A percentile compares a stretch with the other conserved stretches of the same genome.
Conservation (phyloP, 2,797 vertebrate genomes). For the Gymnodraco acuticeps region DNA sequence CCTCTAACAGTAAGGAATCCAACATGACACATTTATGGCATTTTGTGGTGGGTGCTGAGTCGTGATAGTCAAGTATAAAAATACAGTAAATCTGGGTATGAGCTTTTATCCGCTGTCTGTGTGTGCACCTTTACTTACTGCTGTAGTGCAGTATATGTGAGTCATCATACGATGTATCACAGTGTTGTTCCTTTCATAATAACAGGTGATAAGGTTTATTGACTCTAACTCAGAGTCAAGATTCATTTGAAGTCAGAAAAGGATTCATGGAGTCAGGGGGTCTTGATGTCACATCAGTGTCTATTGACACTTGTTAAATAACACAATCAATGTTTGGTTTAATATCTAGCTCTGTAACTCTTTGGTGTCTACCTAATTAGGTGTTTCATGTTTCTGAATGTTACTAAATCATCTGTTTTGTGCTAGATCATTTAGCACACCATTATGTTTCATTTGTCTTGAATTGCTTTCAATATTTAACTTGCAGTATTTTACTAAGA, state of each 20-base stretch:
- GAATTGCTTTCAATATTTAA: constrained; percentile 27
- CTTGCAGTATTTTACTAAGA: constrained; percentile 8
- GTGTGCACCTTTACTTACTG: constrained; percentile 43
- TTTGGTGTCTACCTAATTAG: constrained; percentile 47
- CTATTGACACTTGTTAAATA: constrained; percentile 30
- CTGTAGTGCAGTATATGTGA: constrained; percentile 52
- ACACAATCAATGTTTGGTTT: constrained; percentile 45
- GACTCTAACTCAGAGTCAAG: constrained; percentile 14
- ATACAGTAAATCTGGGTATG: constrained; percentile 56
- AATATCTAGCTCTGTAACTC: constrained; percentile 37
- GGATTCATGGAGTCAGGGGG: constrained; percentile 16
- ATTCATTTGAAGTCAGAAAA: constrained; percentile 28
- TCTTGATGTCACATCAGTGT: constrained; percentile 24
- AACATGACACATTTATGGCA: constrained; percentile 37
- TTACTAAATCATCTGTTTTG: constrained; percentile 29
- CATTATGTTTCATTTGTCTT: constrained; percentile 13
- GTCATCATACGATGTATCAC: constrained; percentile 61
- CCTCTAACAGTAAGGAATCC: constrained; percentile 29
- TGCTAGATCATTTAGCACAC: constrained; percentile 10
- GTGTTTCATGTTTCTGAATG: constrained; percentile 49
- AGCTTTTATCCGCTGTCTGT: constrained; percentile 48
- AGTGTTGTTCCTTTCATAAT: constrained; percentile 56
- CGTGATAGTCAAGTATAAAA: constrained; percentile 64
- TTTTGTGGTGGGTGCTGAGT: constrained; percentile 57
- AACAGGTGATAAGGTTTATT: constrained; percentile 41